Evolutionary conservation across 2,888 invertebrate genomes (phyloP).

Genomic region (Osmoderma eremita): DNA sequence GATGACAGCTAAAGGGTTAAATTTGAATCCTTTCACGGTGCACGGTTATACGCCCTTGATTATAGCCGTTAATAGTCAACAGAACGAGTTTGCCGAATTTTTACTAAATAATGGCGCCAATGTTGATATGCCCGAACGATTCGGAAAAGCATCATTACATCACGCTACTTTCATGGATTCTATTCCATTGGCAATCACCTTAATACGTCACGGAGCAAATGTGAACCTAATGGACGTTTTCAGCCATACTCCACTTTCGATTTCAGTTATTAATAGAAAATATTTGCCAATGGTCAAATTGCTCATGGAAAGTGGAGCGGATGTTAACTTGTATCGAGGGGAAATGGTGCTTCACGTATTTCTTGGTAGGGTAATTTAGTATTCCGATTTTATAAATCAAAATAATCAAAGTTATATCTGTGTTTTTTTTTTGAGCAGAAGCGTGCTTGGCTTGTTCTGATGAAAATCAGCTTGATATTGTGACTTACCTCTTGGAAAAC

Average conservation of each 20-base stretch:
- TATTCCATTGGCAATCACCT: conserved; percentile 53
- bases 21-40: conserved; percentile 31
- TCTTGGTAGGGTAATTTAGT: conserved; percentile 21
- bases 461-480: conserved; percentile 60
- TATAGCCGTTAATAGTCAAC: conserved; percentile 44
- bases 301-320: conserved; percentile 63
- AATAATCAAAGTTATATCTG: conserved; percentile 5
- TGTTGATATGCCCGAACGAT: conserved; percentile 60
- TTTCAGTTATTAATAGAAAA: conserved; percentile 64
- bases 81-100: conserved; percentile 40
- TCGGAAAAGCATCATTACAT: conserved; percentile 53
- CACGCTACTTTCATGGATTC: conserved; percentile 40
- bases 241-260: conserved; percentile 65
- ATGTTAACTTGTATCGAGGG: conserved; percentile 40
- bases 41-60: conserved; percentile 47
- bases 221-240: conserved; percentile 62
- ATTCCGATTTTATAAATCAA: neutral
- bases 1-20: conserved; percentile 25
- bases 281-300: conserved; percentile 59
- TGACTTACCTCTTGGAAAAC: conserved; percentile 60
- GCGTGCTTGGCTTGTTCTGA: conserved; percentile 56
- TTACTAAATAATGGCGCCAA: conserved; percentile 49
- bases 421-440: conserved; percentile 43
- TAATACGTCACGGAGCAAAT: conserved; percentile 60
- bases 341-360: conserved; percentile 32